Evolutionary conservation across 2,797 vertebrate genomes (phyloP).

Genomic region (Lepidocolaptes lacrymiger): DNA sequence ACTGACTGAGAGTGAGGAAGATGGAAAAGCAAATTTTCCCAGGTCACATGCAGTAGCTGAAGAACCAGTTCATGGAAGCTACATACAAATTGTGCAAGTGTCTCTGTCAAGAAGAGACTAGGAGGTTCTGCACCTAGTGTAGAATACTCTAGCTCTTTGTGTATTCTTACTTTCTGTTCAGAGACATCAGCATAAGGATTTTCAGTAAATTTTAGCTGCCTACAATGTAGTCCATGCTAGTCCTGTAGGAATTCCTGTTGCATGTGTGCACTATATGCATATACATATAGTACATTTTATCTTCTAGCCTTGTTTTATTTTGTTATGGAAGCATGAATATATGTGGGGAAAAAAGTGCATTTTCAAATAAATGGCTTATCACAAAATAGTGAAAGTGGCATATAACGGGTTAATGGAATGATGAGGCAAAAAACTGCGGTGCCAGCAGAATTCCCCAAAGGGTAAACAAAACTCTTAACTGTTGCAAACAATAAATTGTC

Average conservation of each 20-base stretch:
- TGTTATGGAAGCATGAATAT: not conserved
- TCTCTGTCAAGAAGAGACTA: not conserved
- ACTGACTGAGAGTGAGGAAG: not conserved
- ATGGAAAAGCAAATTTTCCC: not conserved
- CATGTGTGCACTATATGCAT: not conserved
- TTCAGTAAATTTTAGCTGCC: not conserved
- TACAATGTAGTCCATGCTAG: not conserved
- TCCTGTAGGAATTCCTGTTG: not conserved
- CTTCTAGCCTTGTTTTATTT: not conserved
- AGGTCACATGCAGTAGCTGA: not conserved
- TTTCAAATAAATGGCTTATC: not conserved
- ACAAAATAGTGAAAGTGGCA: constrained; percentile 8
- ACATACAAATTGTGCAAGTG: not conserved
- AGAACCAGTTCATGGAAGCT: not conserved
- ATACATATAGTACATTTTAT: not conserved
- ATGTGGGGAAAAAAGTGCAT: not conserved
- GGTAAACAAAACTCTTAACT: constrained; percentile 82
- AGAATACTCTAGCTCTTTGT: not conserved
- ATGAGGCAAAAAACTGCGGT: constrained; percentile 67
- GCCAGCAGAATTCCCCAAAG: constrained; percentile 78
- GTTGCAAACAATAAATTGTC: constrained; percentile 81
- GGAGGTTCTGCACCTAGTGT: not conserved
- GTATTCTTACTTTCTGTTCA: not conserved
- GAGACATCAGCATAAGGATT: not conserved
- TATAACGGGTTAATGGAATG: constrained; percentile 71